Evolutionary conservation across 2,888 invertebrate species (phyloP), one percentile per base, ranked within the genome.

Genomic region (Pardosa pseudoannulata): DNA sequence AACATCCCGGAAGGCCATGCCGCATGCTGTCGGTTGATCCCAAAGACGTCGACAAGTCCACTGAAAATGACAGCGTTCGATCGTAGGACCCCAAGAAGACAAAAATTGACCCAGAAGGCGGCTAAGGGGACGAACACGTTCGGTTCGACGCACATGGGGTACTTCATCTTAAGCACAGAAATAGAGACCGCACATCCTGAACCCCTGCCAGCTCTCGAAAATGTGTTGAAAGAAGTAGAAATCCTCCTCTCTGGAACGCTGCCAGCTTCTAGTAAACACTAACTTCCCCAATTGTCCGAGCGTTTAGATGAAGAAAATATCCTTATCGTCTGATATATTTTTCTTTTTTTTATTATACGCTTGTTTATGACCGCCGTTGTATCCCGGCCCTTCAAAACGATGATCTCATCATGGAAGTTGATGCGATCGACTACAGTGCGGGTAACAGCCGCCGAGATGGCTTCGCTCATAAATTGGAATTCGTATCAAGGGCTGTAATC

Each of bases 1-100:
- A 87, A 88, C 39, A 89, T 78, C 36, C 87, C 83, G 32, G 76
- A 87, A 27, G 88, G 87, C 88, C 89, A 89, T n/a, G 89, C 87
- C 2, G 89, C 89, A 56, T 88, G 46, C 41, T 83, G 78, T 19
- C 83, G 46, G n/a, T 75, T 80, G 2, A 88, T 79, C 5, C 71
- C 62, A 36, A 78, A 89, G 9, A 56, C 73, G n/a, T 79, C 70
- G 0, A 89, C 67, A 28, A 89, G 67, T 0, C 83, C 88, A 11
- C 72, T 32, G 36, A 71, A 89, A 3, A 89, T 46, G 11, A 89
- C 74, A 13, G 88, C 88, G 27, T 88, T 74, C 1, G 88, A 88
- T 13, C 88, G 74, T 11, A 88, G 83, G n/a, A 88, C 88, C 7
- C 88, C 80, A 9, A 88, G 82, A 1, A 88, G 70, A 50, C 87